Evolutionary conservation across 2,888 invertebrate species (phyloP).

Genomic region (Malachius bipustulatus): DNA sequence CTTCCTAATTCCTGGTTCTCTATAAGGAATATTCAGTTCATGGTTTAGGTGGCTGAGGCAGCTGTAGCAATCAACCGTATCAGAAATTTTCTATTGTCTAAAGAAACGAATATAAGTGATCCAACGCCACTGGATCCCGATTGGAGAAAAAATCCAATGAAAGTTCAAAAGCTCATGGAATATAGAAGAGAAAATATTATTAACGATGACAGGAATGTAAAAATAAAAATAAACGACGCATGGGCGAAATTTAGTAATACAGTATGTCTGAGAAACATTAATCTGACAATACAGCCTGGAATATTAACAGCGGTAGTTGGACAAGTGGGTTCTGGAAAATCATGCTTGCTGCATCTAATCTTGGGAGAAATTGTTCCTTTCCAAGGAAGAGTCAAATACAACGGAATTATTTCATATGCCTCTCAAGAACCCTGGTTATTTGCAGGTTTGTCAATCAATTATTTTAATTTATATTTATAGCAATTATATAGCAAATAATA

Average conservation of each 20-base stretch:
- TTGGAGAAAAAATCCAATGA: conserved; percentile 14
- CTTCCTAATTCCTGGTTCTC: too few relatives aligned
- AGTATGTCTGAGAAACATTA: conserved; percentile 38
- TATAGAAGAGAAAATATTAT: background rate
- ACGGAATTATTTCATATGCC: conserved; percentile 45
- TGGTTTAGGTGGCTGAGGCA: conserved; percentile 42
- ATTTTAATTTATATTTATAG: too few relatives aligned
- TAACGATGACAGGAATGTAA: conserved; percentile 5
- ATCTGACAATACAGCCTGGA: conserved; percentile 34
- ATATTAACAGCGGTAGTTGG: conserved; percentile 48
- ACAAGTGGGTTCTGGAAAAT: conserved; percentile 56
- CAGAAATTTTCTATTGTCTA: conserved; percentile 25
- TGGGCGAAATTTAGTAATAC: conserved; percentile 25
- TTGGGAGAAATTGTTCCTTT: conserved; percentile 37
- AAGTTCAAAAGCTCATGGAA: conserved; percentile 8
- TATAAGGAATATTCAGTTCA: too few relatives aligned
- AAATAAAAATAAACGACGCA: conserved; percentile 18
- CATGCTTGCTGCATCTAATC: conserved; percentile 36
- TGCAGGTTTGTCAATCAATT: conserved; percentile 34
- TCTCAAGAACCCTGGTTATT: conserved; percentile 53
- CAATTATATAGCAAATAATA: too few relatives aligned
- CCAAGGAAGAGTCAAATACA: conserved; percentile 34
- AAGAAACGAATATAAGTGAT: conserved; percentile 29
- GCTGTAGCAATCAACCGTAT: conserved; percentile 42
- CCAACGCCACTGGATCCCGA: conserved; percentile 26